Conservation (phyloP, 2,113 vertebrate species). For the Sciurus niger region DNA sequence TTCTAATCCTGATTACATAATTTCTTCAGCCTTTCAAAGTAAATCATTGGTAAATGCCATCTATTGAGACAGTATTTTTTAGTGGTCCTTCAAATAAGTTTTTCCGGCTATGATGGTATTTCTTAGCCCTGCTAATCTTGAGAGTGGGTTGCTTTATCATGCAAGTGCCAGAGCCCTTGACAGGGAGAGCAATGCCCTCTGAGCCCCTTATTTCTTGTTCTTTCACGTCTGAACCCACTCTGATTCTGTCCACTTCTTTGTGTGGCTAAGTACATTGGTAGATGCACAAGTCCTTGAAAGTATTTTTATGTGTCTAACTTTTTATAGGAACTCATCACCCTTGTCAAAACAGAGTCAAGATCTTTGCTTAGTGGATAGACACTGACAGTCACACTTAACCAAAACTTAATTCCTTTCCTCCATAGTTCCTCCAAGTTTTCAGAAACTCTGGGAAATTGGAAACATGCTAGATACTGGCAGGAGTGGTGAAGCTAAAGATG, state of each 20-base stretch:
- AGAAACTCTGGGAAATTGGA: slow-evolving; percentile 88
- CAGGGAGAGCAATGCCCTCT: neutral
- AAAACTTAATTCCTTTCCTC: neutral
- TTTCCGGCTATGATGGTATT: neutral
- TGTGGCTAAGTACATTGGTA: neutral
- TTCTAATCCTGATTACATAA: slow-evolving; percentile 19
- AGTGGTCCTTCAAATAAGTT: neutral
- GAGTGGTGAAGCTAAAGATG: slow-evolving; percentile 91
- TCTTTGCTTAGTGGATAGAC: neutral
- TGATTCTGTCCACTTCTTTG: neutral
- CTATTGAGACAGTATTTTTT: neutral
- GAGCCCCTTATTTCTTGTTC: neutral
- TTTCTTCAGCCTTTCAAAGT: slow-evolving; percentile 19
- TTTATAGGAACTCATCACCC: neutral
- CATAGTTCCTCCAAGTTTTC: slow-evolving; percentile 97
- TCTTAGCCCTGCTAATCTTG: neutral
- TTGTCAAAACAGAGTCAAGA: neutral
- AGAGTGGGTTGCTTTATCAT: neutral
- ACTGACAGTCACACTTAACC: neutral
- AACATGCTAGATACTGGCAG: slow-evolving; percentile 86
- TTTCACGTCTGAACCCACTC: neutral
- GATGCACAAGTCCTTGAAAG: neutral
- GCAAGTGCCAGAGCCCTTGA: neutral
- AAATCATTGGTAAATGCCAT: neutral
- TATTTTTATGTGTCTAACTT: neutral